A percentile compares a stretch with the other conserved stretches of the same genome.
Conservation (phyloP, 2,113 vertebrate species). For the Bombycilla garrulus region DNA sequence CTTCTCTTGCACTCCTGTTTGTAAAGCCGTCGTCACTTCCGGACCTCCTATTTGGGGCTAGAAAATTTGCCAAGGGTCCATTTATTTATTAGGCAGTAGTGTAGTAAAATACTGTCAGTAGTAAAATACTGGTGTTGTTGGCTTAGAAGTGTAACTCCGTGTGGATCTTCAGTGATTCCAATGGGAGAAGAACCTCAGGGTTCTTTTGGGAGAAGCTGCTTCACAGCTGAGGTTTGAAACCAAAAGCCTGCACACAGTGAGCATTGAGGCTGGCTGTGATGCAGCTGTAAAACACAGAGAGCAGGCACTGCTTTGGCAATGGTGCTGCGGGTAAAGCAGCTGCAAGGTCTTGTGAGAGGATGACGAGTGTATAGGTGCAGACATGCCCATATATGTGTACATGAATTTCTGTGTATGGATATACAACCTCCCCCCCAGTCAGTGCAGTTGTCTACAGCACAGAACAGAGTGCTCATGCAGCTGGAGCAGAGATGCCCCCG, state of each 20-base stretch:
- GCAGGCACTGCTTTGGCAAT: background rate
- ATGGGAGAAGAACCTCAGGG: background rate
- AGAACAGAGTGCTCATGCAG: background rate
- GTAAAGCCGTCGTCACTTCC: background rate
- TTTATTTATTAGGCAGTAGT: background rate
- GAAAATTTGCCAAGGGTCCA: background rate
- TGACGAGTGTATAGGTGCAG: background rate
- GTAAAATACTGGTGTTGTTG: background rate
- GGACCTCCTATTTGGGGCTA: background rate
- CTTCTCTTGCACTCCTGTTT: background rate
- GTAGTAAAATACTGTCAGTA: background rate
- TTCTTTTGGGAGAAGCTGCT: background rate
- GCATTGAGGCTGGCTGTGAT: background rate
- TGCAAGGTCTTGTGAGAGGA: background rate
- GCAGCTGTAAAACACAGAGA: background rate
- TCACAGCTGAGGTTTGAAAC: background rate
- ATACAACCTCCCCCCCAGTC: too few species aligned
- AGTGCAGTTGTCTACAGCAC: background rate
- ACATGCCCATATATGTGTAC: rapidly evolving
- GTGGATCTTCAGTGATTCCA: background rate
- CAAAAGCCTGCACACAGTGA: background rate
- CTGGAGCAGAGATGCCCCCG: rapidly evolving
- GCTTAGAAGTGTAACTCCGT: background rate
- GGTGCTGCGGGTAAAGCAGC: background rate
- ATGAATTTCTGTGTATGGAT: background rate